These are phyloP conservation scores for Pristionchus arcanus DNA, from an alignment of 2,888 invertebrate genomes.

Conservation along the genomic window DNA sequence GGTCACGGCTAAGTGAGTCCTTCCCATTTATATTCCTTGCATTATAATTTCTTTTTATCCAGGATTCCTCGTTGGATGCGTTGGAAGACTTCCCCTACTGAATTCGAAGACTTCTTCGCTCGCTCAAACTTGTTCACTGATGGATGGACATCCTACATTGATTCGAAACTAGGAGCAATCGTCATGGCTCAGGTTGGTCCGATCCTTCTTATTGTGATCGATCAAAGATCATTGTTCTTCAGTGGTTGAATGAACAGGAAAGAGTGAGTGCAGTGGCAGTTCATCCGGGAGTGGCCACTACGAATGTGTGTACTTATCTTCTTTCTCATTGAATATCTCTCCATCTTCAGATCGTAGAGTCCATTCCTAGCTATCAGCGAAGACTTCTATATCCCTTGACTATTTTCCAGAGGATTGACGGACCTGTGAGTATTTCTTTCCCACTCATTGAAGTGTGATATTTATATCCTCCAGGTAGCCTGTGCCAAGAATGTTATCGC, in stretches of 20 bases:
- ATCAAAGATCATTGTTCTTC: neutral
- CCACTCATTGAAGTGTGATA: neutral
- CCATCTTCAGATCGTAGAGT: neutral
- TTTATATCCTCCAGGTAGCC: neutral
- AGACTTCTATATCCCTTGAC: neutral
- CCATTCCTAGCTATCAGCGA: neutral
- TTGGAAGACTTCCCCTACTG: neutral
- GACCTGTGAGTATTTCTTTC: neutral
- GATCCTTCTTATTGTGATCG: neutral
- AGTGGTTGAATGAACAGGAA: neutral
- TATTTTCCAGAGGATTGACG: neutral
- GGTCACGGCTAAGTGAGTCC: neutral
- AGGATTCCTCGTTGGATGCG: neutral
- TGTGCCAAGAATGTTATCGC: conserved; percentile 16
- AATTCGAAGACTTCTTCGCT: neutral
- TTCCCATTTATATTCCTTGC: neutral
- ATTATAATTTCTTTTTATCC: neutral
- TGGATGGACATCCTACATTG: conserved; percentile 18
- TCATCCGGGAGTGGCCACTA: conserved; percentile 30
- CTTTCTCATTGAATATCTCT: neutral
- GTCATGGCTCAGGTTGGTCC: neutral
- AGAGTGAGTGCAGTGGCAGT: conserved; percentile 25
- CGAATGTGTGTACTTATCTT: neutral
- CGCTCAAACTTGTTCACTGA: neutral
- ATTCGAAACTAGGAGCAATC: neutral